Percentiles rank a stretch among this genome's conserved stretches.
Conservation (phyloP, 2,888 invertebrate species). For the Oscheius onirici region DNA sequence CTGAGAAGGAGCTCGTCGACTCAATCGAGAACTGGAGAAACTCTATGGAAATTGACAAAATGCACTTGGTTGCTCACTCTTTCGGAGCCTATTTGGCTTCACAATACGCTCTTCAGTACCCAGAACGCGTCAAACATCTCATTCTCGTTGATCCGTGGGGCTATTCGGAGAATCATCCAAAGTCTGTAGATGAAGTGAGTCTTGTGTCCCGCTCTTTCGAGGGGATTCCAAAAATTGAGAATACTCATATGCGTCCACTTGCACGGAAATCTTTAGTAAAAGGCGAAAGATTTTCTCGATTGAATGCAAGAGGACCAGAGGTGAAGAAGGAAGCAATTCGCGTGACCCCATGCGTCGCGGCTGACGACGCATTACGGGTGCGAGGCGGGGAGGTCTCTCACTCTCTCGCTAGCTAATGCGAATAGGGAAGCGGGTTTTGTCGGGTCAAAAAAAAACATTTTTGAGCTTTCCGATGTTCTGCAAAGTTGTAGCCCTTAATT, state of each 20-base stretch:
- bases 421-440: no score
- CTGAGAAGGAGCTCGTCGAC: constrained; percentile 87
- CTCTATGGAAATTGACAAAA: constrained; percentile 85
- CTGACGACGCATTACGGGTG: constrained; percentile 72
- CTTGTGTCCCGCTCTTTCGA: constrained; percentile 28
- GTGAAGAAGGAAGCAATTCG: not conserved
- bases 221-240: constrained; percentile 32
- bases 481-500: not conserved
- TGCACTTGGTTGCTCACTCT: constrained; percentile 83
- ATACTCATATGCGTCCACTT: constrained; percentile 36
- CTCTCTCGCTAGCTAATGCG: not conserved
- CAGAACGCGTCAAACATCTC: constrained; percentile 86
- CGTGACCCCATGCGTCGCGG: no score
- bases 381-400: constrained; percentile 75
- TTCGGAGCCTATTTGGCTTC: constrained; percentile 87
- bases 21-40: constrained; percentile 94
- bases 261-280: constrained; percentile 68
- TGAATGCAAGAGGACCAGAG: constrained; percentile 37
- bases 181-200: not conserved
- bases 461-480: no score
- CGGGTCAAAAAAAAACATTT: no score
- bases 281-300: constrained; percentile 66
- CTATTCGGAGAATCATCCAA: constrained; percentile 74
- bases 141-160: constrained; percentile 93
- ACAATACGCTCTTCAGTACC: constrained; percentile 86